These are phyloP conservation scores for Leuciscus idus DNA, from an alignment of 2,113 vertebrate species.

Conservation along the genomic window DNA sequence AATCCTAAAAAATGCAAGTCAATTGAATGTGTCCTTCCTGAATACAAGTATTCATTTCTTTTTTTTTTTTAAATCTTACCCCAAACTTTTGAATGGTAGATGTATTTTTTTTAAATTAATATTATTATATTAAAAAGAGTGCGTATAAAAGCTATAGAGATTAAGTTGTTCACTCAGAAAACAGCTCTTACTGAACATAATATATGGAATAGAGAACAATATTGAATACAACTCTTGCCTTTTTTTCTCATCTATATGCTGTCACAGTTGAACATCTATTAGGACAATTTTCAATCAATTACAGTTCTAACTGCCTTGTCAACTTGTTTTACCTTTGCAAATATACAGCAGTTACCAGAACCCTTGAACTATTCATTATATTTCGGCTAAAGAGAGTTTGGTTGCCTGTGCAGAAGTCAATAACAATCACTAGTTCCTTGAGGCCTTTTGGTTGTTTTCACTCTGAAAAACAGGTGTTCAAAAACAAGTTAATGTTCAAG, in stretches of 20 bases:
- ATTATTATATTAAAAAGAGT: neutral
- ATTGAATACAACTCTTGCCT: neutral
- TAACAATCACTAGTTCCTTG: neutral
- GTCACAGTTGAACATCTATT: neutral
- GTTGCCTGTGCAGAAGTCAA: neutral
- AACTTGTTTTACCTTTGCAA: neutral
- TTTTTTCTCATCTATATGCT: neutral
- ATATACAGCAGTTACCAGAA: neutral
- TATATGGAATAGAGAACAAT: neutral
- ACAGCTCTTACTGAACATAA: neutral
- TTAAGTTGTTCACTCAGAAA: neutral
- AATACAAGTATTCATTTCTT: no score
- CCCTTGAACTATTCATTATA: neutral
- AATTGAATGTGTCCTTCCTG: no score
- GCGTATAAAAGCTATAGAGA: neutral
- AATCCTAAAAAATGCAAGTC: no score
- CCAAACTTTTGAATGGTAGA: neutral
- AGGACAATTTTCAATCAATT: neutral
- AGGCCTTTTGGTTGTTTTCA: neutral
- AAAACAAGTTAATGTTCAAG: neutral
- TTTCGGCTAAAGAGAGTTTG: neutral
- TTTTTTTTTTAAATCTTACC: neutral
- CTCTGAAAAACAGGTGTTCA: slow-evolving; percentile 4
- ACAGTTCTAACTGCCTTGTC: neutral
- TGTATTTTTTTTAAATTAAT: neutral